Base-by-base conservation (phyloP, 2,888 invertebrate species). In the Eupithecia tripunctaria region DNA sequence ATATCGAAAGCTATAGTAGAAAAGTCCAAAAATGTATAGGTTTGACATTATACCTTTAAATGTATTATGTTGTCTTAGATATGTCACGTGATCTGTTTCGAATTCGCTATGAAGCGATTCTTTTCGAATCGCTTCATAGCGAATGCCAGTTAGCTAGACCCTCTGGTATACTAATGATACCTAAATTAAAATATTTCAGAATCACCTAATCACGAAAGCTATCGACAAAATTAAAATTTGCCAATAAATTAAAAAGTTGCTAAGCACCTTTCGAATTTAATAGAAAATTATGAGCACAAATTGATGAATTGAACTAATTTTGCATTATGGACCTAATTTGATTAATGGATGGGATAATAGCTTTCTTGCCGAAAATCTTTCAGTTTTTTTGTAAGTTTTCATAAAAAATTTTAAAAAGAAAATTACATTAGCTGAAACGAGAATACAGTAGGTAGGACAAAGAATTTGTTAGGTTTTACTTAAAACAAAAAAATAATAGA, bases 231-330 rank as follows among this genome's bases (percentile, higher is more conserved):
- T 38, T 72, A 56, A 76, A 77, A 76, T 76, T 74, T 73, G 63
- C 68, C 76, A 78, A 79, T 79, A 78, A 78, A 79, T 78, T 76
- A 71, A 71, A 47, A 72, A 76, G 76, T 76, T 65, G 59, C 21
- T 56, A 43, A 74, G 74, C 43, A 70, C 71, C 72, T 51, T 76
- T 78, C 67, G 69, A 76, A 60, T 72, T 73, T 72, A 73, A 76
- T 74, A 74, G 72, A 79, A 76, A 76, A 70, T 76, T 70, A 77
- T 75, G 76, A 72, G 75, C 12, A 77, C 74, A 79, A 77, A 72
- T 76, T 74, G 71, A 79, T 76, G 73, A 77, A 76, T 78, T 60
- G 78, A 73, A 74, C 74, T 76, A 73, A 76, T 73, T 79, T 78
- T 74, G 70, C 67, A 65, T 76, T 60, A 67, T 70, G 76, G 66